A percentile compares a stretch with the other conserved stretches of the same genome.
These are phyloP conservation scores for Parazoanthus darwini DNA, from an alignment of 92 coral and sea anemone genomes.

Conservation along the genomic window DNA sequence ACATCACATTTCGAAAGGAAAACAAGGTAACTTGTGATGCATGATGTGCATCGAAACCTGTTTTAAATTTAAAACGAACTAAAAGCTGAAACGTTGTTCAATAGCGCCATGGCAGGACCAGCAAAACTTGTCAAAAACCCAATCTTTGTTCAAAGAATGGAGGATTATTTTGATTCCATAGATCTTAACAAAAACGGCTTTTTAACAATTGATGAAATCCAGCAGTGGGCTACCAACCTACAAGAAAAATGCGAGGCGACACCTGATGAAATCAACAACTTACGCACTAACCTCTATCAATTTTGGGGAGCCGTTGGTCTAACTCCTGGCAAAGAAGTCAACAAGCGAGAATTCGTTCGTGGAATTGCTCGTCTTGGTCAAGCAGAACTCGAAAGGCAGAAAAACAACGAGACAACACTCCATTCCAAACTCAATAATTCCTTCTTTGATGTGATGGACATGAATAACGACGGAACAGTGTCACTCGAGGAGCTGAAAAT, in stretches of 20 bases:
- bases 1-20: background rate
- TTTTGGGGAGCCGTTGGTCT: conserved; percentile 74
- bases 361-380: conserved; percentile 66
- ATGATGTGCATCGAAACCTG: background rate
- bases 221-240: conserved; percentile 68
- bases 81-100: background rate
- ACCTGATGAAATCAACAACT: conserved; percentile 40
- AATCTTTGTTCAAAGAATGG: conserved; percentile 52
- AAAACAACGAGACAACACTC: conserved; percentile 49
- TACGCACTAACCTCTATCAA: conserved; percentile 41
- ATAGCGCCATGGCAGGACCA: conserved; percentile 20
- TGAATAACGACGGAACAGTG: conserved; percentile 66
- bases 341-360: conserved; percentile 53
- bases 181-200: conserved; percentile 64
- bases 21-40: background rate
- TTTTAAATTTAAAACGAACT: background rate
- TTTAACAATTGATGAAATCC: conserved; percentile 59
- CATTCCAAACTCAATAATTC: conserved; percentile 62
- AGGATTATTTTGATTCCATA: conserved; percentile 65
- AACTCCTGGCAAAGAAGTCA: conserved; percentile 59
- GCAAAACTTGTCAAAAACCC: conserved; percentile 50
- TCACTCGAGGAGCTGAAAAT: conserved; percentile 60
- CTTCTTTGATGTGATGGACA: conserved; percentile 70
- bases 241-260: conserved; percentile 56
- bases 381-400: conserved; percentile 56